Percentiles rank a stretch among this genome's conserved stretches.
Conservation (phyloP, 2,797 vertebrate species). For the Channallabes apus region DNA sequence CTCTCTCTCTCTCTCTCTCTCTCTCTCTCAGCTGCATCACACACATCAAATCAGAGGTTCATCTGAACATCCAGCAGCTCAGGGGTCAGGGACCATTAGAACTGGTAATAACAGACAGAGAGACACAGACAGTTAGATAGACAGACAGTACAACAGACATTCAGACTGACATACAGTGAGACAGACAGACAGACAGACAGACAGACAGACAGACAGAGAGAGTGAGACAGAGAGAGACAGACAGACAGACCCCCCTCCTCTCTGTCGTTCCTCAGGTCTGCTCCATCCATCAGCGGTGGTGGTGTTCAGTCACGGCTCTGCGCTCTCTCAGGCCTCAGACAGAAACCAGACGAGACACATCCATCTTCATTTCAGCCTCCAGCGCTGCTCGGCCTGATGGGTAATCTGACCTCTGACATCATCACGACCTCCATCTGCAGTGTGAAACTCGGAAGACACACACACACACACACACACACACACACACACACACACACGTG, state of each 20-base stretch:
- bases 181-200: neutral
- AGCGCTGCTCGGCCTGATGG: neutral
- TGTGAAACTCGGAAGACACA: neutral
- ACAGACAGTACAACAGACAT: neutral
- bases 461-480: neutral
- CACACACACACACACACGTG: neutral
- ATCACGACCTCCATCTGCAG: slow-evolving; percentile 10
- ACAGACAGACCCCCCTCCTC: neutral
- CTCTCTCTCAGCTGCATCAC: neutral
- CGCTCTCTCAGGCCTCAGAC: neutral
- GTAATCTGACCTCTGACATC: slow-evolving; percentile 27
- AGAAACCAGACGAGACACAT: slow-evolving; percentile 15
- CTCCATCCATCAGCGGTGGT: neutral
- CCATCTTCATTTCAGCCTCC: slow-evolving; percentile 11
- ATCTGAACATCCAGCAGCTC: neutral
- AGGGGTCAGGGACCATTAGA: neutral
- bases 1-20: neutral
- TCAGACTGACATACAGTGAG: neutral
- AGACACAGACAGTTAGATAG: neutral
- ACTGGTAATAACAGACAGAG: neutral
- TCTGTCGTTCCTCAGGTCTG: neutral
- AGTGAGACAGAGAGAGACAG: neutral
- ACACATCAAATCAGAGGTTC: neutral
- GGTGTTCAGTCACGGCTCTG: neutral
- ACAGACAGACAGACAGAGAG: neutral